Base-by-base conservation (phyloP, 1,140 invertebrate genomes). In the Microvelia longipes region DNA sequence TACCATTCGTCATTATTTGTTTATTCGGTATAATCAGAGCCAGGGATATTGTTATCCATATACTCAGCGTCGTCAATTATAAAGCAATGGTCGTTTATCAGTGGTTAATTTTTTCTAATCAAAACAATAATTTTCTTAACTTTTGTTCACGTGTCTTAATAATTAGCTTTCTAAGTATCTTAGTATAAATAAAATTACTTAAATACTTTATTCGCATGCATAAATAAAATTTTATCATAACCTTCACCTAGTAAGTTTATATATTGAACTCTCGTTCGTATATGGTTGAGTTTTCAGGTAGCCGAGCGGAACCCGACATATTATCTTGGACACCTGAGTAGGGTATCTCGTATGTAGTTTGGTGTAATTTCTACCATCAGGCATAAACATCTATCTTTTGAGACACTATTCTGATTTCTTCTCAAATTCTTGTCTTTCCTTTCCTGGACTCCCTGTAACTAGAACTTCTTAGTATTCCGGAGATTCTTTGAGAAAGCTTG, bases 381-480 rank as follows among this genome's bases (percentile, higher is more conserved):
- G 1, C 68, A 29, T 67, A 13, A 13, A 35, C 62, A 63, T 28
- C 28, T 28, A 1, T 28, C 30, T n/a, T n/a, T 29, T 68, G 35
- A 30, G 70, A 19, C 27, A 80, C 70, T 68, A 78, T 77, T 2
- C 80, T 75, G 28, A 85, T 78, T 80, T 87, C 86, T 60, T 84
- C 79, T 2, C 86, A 74, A 15, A 86, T 75, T 72, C 85, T 80
- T 0, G 81, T 83, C 78, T 86, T 87, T 1, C 86, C 86, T 19
- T 83, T 78, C 72, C 82, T 78, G 2, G 81, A 77, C 29, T 83
- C 82, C 14, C 85, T 84, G 80, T 79, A 60, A 76, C 67, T 66
- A 70, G 70, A 50, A 72, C 69, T 65, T 77, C 13, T 70, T 67
- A 11, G 15, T 64, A 14, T 64, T 25, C 24, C 2, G 5, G 24